phyloP scores from a whole-genome alignment of 2,888 invertebrate species.

The Folsomia manolachei region DNA sequence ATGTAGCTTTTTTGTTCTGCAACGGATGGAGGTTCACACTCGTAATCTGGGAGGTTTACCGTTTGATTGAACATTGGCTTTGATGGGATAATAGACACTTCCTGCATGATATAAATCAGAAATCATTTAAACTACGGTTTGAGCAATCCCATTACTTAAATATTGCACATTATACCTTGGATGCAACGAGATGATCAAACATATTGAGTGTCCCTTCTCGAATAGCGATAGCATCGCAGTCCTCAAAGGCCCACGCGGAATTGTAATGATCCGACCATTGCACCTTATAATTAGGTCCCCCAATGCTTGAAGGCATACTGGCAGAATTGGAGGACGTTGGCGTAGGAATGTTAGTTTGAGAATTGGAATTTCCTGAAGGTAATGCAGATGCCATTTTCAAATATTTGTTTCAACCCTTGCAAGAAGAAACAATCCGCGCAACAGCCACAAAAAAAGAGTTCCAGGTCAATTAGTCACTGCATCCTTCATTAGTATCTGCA shows the following conservation, averaged over 20 bases:
- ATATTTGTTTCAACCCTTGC: too few species aligned
- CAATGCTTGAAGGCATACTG: conserved; percentile 26
- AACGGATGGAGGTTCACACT: conserved; percentile 56
- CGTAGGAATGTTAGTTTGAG: background rate
- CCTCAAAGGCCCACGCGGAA: conserved; percentile 61
- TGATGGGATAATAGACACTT: conserved; percentile 41
- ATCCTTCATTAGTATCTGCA: too few species aligned
- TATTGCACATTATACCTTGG: conserved; percentile 56
- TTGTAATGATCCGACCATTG: conserved; percentile 62
- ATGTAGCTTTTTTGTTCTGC: conserved; percentile 61
- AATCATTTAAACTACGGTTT: background rate
- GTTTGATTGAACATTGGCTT: conserved; percentile 44
- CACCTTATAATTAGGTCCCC: conserved; percentile 45
- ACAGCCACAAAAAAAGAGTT: too few species aligned
- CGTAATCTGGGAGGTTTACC: conserved; percentile 58
- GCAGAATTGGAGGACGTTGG: background rate
- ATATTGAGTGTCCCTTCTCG: conserved; percentile 59
- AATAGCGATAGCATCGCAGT: conserved; percentile 59
- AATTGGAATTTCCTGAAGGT: background rate
- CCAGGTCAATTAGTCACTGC: too few species aligned
- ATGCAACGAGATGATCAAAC: conserved; percentile 59
- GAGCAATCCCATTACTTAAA: background rate
- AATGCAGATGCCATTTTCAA: background rate
- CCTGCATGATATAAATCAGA: conserved; percentile 42
- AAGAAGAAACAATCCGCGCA: too few species aligned